Evolutionary conservation across 2,797 vertebrate genomes (phyloP).

Genomic region (Pempheris klunzingeri): DNA sequence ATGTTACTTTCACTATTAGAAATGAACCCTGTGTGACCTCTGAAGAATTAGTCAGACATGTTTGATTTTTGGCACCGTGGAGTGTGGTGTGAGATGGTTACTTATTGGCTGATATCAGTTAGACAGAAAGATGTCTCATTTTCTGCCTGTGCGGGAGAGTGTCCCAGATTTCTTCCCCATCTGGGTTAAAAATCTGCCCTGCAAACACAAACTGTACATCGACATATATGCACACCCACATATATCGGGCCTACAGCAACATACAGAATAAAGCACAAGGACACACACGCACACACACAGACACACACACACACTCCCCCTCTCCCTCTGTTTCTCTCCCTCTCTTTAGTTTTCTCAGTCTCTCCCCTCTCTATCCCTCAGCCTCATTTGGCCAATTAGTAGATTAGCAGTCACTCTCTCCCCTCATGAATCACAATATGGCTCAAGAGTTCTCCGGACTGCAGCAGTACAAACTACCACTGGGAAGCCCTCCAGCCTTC

Average conservation of each 20-base stretch:
- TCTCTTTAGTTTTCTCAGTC: constrained; percentile 33
- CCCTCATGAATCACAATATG: constrained; percentile 67
- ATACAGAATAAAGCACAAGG: constrained; percentile 18
- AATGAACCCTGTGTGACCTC: constrained; percentile 63
- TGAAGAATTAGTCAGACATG: constrained; percentile 38
- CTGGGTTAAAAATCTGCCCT: constrained; percentile 61
- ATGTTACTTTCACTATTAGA: constrained; percentile 32
- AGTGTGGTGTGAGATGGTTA: constrained; percentile 46
- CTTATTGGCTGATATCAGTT: constrained; percentile 49
- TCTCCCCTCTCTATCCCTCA: constrained; percentile 45
- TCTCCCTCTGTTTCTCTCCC: constrained; percentile 17
- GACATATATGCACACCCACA: constrained; percentile 46
- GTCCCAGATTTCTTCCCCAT: constrained; percentile 68
- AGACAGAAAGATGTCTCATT: constrained; percentile 49
- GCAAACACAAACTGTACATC: constrained; percentile 60
- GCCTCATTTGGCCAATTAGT: constrained; percentile 76
- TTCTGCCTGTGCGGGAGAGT: constrained; percentile 37
- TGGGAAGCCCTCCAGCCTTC: constrained; percentile 45
- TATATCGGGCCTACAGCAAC: constrained; percentile 42
- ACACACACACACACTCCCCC: constrained; percentile 29
- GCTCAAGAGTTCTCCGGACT: constrained; percentile 58
- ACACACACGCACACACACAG: too few relatives aligned
- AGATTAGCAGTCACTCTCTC: constrained; percentile 68
- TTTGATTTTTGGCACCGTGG: constrained; percentile 54
- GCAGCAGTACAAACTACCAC: constrained; percentile 42